Evolutionary conservation across 2,888 invertebrate species (phyloP).

Genomic region (Antheraea yamamai): DNA sequence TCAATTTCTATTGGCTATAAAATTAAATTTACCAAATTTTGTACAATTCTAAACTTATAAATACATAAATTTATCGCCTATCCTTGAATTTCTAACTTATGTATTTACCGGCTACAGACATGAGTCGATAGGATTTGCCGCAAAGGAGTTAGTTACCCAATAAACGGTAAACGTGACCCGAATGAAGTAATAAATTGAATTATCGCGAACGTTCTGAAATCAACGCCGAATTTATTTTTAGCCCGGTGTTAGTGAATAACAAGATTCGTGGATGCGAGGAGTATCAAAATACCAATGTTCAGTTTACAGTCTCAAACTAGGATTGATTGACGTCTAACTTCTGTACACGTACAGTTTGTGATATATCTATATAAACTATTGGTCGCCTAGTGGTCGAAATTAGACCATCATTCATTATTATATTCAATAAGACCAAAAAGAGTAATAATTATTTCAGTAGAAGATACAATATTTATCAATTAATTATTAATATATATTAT

Average conservation of each 20-base stretch:
- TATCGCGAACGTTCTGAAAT: neutral
- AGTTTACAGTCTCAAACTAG: neutral
- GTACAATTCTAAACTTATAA: neutral
- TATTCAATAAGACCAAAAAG: too few relatives aligned
- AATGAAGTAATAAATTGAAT: slow-evolving; percentile 1
- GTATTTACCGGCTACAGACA: neutral
- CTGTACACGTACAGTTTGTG: too few relatives aligned
- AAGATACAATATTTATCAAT: too few relatives aligned
- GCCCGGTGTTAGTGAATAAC: neutral
- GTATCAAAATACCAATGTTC: neutral
- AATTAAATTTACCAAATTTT: neutral
- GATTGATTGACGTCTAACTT: too few relatives aligned
- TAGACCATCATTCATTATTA: too few relatives aligned
- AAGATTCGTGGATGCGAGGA: neutral
- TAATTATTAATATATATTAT: too few relatives aligned
- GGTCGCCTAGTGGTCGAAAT: too few relatives aligned
- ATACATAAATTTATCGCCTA: too few relatives aligned
- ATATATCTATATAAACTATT: too few relatives aligned
- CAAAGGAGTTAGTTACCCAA: slow-evolving; percentile 1
- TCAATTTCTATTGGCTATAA: neutral
- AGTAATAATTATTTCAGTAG: too few relatives aligned
- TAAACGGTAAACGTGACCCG: slow-evolving; percentile 9
- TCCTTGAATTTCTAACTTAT: neutral
- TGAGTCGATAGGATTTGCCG: neutral
- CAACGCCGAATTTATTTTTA: neutral